Evolutionary conservation across 1,140 invertebrate genomes (phyloP).

Genomic region (Olivierus martensii): DNA sequence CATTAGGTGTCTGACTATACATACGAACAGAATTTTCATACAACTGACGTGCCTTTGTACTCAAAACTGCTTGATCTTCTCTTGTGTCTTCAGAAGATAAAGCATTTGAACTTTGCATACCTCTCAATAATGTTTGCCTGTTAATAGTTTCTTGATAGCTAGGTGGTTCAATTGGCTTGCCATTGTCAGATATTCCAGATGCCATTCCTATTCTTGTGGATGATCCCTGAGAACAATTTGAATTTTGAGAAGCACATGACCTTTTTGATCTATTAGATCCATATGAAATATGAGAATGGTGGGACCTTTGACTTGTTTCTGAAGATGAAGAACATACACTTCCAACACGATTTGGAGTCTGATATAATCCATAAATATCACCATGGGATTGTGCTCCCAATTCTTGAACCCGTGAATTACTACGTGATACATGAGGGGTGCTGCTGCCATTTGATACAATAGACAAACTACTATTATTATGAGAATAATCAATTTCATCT

Average conservation of each 20-base stretch:
- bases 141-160: constrained; percentile 26
- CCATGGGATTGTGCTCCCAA: constrained; percentile 11
- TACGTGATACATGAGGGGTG: constrained; percentile 37
- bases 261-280: constrained; percentile 11
- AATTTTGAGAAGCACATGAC: constrained; percentile 23
- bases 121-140: constrained; percentile 23
- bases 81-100: constrained; percentile 22
- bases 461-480: constrained; percentile 37
- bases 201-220: constrained; percentile 9
- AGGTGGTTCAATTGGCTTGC: constrained; percentile 23
- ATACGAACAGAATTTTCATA: constrained; percentile 33
- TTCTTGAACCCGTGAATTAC: constrained; percentile 31
- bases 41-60: constrained; percentile 28
- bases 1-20: constrained; percentile 24
- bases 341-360: constrained; percentile 20
- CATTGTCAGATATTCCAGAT: constrained; percentile 12
- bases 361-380: constrained; percentile 21
- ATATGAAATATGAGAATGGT: constrained; percentile 7
- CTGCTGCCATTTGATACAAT: constrained; percentile 33
- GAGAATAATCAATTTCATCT: constrained; percentile 28
- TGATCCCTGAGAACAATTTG: constrained; percentile 24
- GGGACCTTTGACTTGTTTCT: constrained; percentile 14
- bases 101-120: constrained; percentile 13
- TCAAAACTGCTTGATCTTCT: constrained; percentile 27
- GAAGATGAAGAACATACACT: constrained; percentile 13